A percentile compares a stretch with the other conserved stretches of the same genome.
These are phyloP conservation scores for Peucedramus taeniatus DNA, from an alignment of 2,113 vertebrate species.

Conservation along the genomic window DNA sequence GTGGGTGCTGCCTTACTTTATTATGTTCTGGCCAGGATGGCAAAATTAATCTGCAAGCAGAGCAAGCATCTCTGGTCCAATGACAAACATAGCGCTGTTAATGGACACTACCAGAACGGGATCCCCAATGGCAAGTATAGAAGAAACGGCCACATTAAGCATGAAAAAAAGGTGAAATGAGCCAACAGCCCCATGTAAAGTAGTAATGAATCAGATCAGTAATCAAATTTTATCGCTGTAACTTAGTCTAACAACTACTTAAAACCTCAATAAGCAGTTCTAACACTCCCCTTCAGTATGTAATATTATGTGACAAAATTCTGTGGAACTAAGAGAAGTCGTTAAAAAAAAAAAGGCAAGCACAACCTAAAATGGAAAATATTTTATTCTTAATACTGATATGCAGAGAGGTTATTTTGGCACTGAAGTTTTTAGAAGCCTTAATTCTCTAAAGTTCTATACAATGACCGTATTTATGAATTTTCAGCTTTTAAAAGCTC, in stretches of 20 bases:
- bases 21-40: conserved; percentile 73
- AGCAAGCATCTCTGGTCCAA: conserved; percentile 58
- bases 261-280: conserved; percentile 72
- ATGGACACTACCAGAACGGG: conserved; percentile 92
- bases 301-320: conserved; percentile 71
- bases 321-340: conserved; percentile 52
- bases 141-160: conserved; percentile 88
- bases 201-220: conserved; percentile 58
- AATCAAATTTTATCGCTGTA: conserved; percentile 69
- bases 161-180: conserved; percentile 95
- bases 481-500: conserved; percentile 61
- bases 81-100: conserved; percentile 72
- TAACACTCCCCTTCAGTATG: conserved; percentile 67
- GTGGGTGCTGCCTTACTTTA: conserved; percentile 68
- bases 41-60: conserved; percentile 68
- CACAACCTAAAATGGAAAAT: conserved; percentile 72
- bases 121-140: conserved; percentile 91
- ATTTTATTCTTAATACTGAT: conserved; percentile 69
- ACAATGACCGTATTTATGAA: conserved; percentile 46
- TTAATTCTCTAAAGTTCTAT: conserved; percentile 70
- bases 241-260: conserved; percentile 78
- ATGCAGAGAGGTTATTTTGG: conserved; percentile 71
- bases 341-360: conserved; percentile 56
- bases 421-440: conserved; percentile 74
- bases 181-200: conserved; percentile 31